phyloP scores from a whole-genome alignment of 1,140 invertebrate genomes.

The Ganaspis sp. region DNA sequence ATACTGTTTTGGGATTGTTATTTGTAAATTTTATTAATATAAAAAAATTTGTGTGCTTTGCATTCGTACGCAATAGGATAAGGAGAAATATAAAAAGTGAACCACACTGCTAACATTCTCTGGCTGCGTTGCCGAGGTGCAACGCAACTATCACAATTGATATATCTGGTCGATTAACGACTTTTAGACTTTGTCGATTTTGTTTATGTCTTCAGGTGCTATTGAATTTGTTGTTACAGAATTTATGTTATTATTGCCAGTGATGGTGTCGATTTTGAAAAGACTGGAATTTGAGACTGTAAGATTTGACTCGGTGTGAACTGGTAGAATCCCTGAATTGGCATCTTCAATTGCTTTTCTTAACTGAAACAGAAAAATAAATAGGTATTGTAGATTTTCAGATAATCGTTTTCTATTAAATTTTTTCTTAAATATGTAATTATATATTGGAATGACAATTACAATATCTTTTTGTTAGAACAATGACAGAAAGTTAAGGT shows the following conservation, averaged over 20 bases:
- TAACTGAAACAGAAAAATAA: conserved; percentile 76
- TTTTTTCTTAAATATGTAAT: too few species aligned
- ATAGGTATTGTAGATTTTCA: not conserved
- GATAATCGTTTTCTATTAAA: too few species aligned
- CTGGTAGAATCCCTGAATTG: conserved; percentile 83
- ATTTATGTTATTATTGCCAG: conserved; percentile 51
- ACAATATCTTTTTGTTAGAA: too few species aligned
- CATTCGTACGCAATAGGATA: conserved; percentile 39
- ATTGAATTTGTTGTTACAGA: conserved; percentile 57
- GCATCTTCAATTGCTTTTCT: conserved; percentile 92
- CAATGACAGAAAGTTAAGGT: too few species aligned
- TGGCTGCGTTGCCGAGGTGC: conserved; percentile 54
- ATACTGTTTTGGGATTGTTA: not conserved
- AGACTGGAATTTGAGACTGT: conserved; percentile 62
- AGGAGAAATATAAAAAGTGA: conserved; percentile 41
- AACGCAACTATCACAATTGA: conserved; percentile 72
- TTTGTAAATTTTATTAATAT: conserved; percentile 32
- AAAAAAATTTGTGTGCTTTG: conserved; percentile 39
- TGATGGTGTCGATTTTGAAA: conserved; percentile 57
- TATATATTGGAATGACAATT: too few species aligned
- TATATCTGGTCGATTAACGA: conserved; percentile 36
- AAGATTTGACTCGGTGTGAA: conserved; percentile 64
- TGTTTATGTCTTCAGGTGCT: conserved; percentile 59
- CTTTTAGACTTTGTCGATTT: conserved; percentile 62
- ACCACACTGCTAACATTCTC: conserved; percentile 56